Evolutionary conservation across 2,113 vertebrate species (phyloP).

Genomic region (Colossoma macropomum): DNA sequence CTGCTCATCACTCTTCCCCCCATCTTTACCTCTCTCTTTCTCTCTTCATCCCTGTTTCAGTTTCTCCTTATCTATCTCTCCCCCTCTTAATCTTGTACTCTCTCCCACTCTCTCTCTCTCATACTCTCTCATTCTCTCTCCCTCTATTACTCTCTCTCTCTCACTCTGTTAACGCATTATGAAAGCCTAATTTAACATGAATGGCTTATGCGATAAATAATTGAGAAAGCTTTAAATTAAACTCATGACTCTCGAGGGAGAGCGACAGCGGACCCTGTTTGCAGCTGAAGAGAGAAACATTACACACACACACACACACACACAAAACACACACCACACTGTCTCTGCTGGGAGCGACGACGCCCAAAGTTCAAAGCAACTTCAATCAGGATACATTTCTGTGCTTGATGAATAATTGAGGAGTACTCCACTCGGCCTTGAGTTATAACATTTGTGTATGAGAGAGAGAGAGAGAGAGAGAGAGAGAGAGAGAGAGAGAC

Average conservation of each 20-base stretch:
- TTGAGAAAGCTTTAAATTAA: conserved; percentile 73
- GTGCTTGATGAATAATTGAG: conserved; percentile 82
- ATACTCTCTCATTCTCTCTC: not conserved
- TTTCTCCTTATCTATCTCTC: not conserved
- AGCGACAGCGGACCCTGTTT: conserved; percentile 23
- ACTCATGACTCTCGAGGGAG: conserved; percentile 56
- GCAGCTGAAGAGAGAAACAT: conserved; percentile 13
- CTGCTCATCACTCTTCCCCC: too few species aligned
- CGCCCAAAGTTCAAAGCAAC: conserved; percentile 81
- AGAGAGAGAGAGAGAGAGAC: not conserved
- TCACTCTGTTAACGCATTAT: conserved; percentile 62
- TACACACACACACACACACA: not conserved
- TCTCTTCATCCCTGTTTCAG: not conserved
- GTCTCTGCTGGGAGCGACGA: conserved; percentile 74
- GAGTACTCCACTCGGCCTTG: conserved; percentile 68
- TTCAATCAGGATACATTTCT: conserved; percentile 82
- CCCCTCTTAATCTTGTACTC: too few species aligned
- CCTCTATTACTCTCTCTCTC: not conserved
- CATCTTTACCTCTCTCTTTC: not conserved
- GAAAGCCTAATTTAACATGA: conserved; percentile 69
- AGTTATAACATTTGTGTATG: conserved; percentile 58
- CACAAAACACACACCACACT: conserved; percentile 5
- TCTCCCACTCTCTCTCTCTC: not conserved
- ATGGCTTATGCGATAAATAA: conserved; percentile 73
- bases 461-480: conserved; percentile 11